Base-by-base conservation (phyloP, 2,797 vertebrate genomes). In the Schizothorax lantsangensis region DNA sequence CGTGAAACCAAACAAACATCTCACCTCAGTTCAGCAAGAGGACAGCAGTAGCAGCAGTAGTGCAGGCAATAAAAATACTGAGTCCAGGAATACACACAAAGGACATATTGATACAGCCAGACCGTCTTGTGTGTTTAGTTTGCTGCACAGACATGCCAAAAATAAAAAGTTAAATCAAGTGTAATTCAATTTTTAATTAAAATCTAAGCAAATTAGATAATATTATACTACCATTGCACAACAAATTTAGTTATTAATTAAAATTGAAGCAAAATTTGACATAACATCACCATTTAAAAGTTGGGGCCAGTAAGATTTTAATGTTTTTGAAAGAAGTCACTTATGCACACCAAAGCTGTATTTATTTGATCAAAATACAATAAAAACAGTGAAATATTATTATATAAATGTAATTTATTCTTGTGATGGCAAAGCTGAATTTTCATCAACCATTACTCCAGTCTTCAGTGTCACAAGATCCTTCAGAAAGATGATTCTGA, bases 1-100 rank as follows among this genome's bases (percentile, higher is more conserved):
- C 74, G 79, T 17, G 47, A 78, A 79, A 77, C 74, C 62, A 77
- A 79, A 84, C 59, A 68, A 84, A 84, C 74, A 84, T 30, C 33
- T 84, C 62, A 23, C 57, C 26, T 23, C 38, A 69, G 75, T 85
- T 79, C 73, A 30, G 74, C 11, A 1, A 85, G 49, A 78, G 74
- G 74, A 85, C 74, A 79, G 36, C 74, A 6, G 45, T 33, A 14
- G 30, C 74, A 38, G 23, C 23, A 49, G 33, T 47, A 40, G 45
- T 11, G 3, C 59, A 43, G 59, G 33, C n/a, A 78, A 47, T 64
- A 57, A 79, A 79, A 84, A 78, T 26, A 43, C 10, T 3, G 49
- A 83, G 23, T 30, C 68, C 23, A 72, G 23, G 40, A 64, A 64
- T 75, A 36, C 30, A 68, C 57, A 84, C 2, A 74, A 4, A 64